phyloP scores from a whole-genome alignment of 2,888 invertebrate species.

The Crematogaster levior region DNA sequence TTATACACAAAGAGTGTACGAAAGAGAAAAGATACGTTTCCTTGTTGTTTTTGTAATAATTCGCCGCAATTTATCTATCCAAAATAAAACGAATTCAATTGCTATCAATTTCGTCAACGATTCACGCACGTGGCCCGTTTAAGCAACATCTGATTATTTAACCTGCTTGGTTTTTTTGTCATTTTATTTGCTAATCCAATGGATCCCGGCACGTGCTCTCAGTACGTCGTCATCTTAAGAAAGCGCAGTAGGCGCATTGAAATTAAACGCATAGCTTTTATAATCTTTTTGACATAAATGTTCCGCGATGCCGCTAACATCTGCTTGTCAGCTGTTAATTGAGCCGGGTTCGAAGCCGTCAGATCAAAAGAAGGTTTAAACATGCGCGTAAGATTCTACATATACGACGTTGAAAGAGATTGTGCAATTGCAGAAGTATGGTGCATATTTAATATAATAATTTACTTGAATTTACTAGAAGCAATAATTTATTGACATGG shows the following conservation, averaged over 20 bases:
- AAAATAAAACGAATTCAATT: slow-evolving; percentile 7
- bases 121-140: slow-evolving; percentile 4
- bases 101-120: background rate
- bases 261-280: slow-evolving; percentile 51
- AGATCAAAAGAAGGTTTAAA: slow-evolving; percentile 31
- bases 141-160: slow-evolving; percentile 28
- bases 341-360: slow-evolving; percentile 22
- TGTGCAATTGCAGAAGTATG: background rate
- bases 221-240: slow-evolving; percentile 3
- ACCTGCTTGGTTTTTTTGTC: slow-evolving; percentile 12
- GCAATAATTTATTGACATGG: background rate
- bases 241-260: slow-evolving; percentile 40
- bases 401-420: slow-evolving; percentile 28
- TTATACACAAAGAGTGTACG: background rate
- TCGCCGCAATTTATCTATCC: background rate
- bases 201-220: slow-evolving; percentile 35
- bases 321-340: slow-evolving; percentile 75
- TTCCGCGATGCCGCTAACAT: slow-evolving; percentile 64
- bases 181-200: slow-evolving; percentile 27
- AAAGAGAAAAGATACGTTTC: background rate
- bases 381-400: background rate
- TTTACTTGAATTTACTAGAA: no score
- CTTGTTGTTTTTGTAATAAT: background rate
- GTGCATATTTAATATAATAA: slow-evolving; percentile 15
- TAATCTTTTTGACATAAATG: slow-evolving; percentile 64